Conservation (phyloP, 1,140 invertebrate species). For the Rhizoglyphus robini region DNA sequence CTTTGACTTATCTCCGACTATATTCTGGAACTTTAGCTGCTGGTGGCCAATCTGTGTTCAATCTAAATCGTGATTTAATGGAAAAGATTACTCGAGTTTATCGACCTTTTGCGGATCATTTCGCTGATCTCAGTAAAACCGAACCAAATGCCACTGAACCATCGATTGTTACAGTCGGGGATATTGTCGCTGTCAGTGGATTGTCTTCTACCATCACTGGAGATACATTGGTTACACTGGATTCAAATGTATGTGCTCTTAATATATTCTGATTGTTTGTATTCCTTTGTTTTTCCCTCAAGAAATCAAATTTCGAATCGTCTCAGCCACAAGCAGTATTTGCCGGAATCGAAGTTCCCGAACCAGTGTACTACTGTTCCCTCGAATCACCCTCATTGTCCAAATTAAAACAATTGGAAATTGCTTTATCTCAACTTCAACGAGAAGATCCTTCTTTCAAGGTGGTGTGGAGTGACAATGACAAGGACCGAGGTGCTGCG, state of each 20-base stretch:
- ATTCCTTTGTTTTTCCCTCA: not conserved
- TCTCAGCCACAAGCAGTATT: constrained; percentile 25
- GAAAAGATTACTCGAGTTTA: constrained; percentile 55
- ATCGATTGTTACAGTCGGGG: constrained; percentile 41
- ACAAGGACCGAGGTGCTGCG: not conserved
- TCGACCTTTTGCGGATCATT: constrained; percentile 70
- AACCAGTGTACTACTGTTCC: constrained; percentile 93
- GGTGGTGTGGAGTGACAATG: constrained; percentile 54
- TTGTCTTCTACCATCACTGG: constrained; percentile 68
- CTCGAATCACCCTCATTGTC: constrained; percentile 76
- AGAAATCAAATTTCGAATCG: not conserved
- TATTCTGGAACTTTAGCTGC: constrained; percentile 60
- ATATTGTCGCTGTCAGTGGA: constrained; percentile 78
- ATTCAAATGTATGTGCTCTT: constrained; percentile 33
- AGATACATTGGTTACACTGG: constrained; percentile 68
- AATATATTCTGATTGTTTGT: not conserved
- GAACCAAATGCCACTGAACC: not conserved
- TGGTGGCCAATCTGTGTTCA: constrained; percentile 54
- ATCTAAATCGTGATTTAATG: constrained; percentile 46
- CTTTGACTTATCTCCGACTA: constrained; percentile 71
- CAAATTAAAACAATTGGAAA: constrained; percentile 59
- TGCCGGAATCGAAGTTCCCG: constrained; percentile 54
- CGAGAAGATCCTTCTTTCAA: constrained; percentile 86
- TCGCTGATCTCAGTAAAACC: constrained; percentile 49
- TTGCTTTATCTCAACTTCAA: constrained; percentile 64